Evolutionary conservation across 2,888 invertebrate species (phyloP).

Genomic region (Ennomos quercinarius): DNA sequence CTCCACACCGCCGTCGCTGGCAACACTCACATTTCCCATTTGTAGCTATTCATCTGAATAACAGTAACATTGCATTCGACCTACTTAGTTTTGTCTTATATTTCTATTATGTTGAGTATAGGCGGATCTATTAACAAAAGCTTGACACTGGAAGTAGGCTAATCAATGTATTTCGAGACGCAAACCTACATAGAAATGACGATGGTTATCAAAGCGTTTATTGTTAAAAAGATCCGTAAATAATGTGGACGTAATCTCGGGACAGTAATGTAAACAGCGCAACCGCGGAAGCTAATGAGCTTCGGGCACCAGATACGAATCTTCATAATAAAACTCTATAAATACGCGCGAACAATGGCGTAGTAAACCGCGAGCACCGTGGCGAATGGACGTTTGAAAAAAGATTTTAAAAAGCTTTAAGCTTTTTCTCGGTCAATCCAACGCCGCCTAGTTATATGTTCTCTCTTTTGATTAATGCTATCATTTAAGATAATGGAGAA

Average conservation of each 20-base stretch:
- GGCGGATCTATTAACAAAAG: constrained; percentile 24
- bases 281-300: constrained; percentile 39
- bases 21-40: constrained; percentile 28
- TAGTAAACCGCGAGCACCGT: constrained; percentile 26
- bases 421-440: constrained; percentile 28
- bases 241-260: constrained; percentile 23
- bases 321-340: constrained; percentile 44
- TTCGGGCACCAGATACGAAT: constrained; percentile 33
- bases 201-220: constrained; percentile 24
- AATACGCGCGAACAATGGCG: constrained; percentile 36
- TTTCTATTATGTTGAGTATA: constrained; percentile 23
- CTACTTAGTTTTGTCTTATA: constrained; percentile 27
- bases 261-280: constrained; percentile 40
- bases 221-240: constrained; percentile 37
- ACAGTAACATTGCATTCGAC: constrained; percentile 26
- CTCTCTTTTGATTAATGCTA: constrained; percentile 32
- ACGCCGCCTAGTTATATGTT: constrained; percentile 22
- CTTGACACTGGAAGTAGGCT: constrained; percentile 21
- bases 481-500: constrained; percentile 40
- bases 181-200: constrained; percentile 18
- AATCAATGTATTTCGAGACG: constrained; percentile 27
- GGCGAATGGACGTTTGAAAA: constrained; percentile 26
- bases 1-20: constrained; percentile 39
- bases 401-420: constrained; percentile 11
- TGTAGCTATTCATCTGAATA: constrained; percentile 26